These are phyloP conservation scores for Drosophila quadrilineata DNA, from an alignment of 1,140 invertebrate species.

Conservation along the genomic window DNA sequence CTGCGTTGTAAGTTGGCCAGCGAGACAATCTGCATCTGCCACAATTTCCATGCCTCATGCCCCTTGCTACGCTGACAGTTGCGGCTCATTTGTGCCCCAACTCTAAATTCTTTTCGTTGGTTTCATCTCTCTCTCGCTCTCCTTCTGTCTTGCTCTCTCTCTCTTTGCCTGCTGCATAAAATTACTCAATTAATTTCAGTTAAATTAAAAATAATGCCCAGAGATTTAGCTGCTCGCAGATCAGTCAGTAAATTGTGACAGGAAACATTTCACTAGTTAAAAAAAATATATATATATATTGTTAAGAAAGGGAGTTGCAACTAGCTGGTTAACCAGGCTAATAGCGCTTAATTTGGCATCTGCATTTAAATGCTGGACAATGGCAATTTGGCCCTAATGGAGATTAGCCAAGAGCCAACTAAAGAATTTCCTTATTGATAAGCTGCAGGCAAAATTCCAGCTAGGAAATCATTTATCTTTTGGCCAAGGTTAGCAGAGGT, in stretches of 20 bases:
- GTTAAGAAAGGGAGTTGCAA: background rate
- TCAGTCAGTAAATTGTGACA: slow-evolving; percentile 19
- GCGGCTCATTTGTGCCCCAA: slow-evolving; percentile 14
- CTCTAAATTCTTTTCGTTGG: slow-evolving; percentile 42
- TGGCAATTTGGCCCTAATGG: slow-evolving; percentile 32
- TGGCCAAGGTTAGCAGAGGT: no score
- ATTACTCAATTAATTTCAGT: slow-evolving; percentile 76
- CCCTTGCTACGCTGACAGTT: background rate
- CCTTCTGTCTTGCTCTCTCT: no score
- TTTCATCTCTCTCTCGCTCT: slow-evolving; percentile 41
- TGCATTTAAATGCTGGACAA: slow-evolving; percentile 45
- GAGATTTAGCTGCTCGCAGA: no score
- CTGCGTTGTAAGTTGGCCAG: slow-evolving; percentile 16
- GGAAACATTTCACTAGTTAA: slow-evolving; percentile 7
- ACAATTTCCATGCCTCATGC: slow-evolving; percentile 28
- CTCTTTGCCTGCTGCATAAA: no score
- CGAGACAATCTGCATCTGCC: slow-evolving; percentile 71
- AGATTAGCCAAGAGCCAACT: slow-evolving; percentile 2
- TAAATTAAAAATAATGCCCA: slow-evolving; percentile 46
- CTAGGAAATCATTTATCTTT: no score
- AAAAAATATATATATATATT: no score
- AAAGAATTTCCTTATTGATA: background rate
- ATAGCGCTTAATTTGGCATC: slow-evolving; percentile 49
- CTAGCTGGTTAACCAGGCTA: slow-evolving; percentile 25
- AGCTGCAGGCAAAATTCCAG: no score